Base-by-base conservation (phyloP, 2,797 vertebrate genomes). In the Brachyrhaphis roseni region DNA sequence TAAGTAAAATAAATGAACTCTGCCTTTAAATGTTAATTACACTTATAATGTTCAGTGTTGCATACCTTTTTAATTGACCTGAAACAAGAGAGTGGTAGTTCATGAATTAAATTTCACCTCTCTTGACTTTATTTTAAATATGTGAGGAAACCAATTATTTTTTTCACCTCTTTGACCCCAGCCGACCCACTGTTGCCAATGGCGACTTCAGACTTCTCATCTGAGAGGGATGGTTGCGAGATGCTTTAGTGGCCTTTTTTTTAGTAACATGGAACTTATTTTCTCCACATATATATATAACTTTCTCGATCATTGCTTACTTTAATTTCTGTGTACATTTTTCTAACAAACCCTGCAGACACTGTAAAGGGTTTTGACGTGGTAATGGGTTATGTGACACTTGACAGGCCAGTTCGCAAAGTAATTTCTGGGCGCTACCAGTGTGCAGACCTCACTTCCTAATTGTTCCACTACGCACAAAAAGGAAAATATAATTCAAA, bases 1-100 rank as follows among this genome's bases (percentile, higher is more conserved):
- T 41, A 41, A 41, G 34, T 39, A 41, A 68, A 68, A 41, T 68
- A 41, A 26, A 68, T 41, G 20, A 68, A 41, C 34, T 68, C 41
- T 68, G 64, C 36, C 64, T 26, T 68, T 68, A 68, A 68, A 68
- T 68, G 36, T 68, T 68, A 68, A 68, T 68, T 68, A 41, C 36
- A 26, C 20, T 41, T 68, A 41, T 41, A 41, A 39, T 68, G 64
- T 41, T 41, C 64, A 68, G 36, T 26, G 64, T 68, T 68, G 64
- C 64, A 41, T 41, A 18, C 64, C 23, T 68, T 68, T 68, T 68
- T 41, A 68, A 68, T 68, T 68, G 36, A 39, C 64, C 64, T 68
- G 23, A 68, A 68, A 68, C 34, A 41, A 41, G 34, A 36, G 36
- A 39, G 36, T 68, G 64, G 64, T 41, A 41, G 64, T 39, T 68